Evolutionary conservation across 2,888 invertebrate genomes (phyloP).

Genomic region (Diplazon laetatorius): DNA sequence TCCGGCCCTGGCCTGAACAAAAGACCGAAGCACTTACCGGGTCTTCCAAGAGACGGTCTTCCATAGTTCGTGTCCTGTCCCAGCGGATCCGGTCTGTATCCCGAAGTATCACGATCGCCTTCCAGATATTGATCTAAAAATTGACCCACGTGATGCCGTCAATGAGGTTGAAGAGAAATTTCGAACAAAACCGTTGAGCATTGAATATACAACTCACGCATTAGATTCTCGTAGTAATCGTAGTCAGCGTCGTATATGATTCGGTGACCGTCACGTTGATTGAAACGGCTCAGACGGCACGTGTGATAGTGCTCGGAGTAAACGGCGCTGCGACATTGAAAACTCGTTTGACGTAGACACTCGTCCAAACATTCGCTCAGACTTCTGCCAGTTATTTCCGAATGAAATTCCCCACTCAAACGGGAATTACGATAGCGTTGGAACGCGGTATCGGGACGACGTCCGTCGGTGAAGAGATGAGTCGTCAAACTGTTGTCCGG

Average conservation of each 20-base stretch:
- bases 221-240: constrained; percentile 96
- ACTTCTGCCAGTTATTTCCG: constrained; percentile 94
- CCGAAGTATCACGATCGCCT: constrained; percentile 78
- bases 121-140: constrained; percentile 81
- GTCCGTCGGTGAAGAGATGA: constrained; percentile 91
- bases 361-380: constrained; percentile 95
- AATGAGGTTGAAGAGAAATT: background rate
- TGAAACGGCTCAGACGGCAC: constrained; percentile 92
- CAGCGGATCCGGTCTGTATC: constrained; percentile 82
- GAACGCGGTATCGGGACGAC: constrained; percentile 94
- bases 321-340: constrained; percentile 94
- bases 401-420: constrained; percentile 94
- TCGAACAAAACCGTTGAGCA: too few species aligned
- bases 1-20: too few species aligned
- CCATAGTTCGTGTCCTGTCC: constrained; percentile 83
- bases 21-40: constrained; percentile 69
- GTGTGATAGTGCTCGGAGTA: constrained; percentile 94
- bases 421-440: constrained; percentile 93
- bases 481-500: constrained; percentile 94
- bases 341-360: constrained; percentile 93
- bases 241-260: constrained; percentile 95
- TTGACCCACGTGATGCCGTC: too few species aligned
- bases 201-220: constrained; percentile 88
- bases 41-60: constrained; percentile 81
- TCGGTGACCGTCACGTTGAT: constrained; percentile 93